Evolutionary conservation across 1,140 invertebrate species (phyloP).

Genomic region (Nautilus pompilius): DNA sequence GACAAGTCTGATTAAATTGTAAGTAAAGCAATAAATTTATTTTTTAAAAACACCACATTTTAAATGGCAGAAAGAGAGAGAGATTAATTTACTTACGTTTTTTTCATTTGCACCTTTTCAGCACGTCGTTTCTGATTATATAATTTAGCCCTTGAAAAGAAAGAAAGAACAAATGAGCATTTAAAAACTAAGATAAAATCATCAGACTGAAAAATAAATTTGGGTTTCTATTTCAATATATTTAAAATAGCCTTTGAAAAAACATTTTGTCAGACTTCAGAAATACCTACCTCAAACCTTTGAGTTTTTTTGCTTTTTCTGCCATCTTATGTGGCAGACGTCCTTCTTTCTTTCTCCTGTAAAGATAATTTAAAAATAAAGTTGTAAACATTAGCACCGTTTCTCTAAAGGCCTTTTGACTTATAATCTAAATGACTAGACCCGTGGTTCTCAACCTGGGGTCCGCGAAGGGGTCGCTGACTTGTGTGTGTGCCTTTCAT

Average conservation of each 20-base stretch:
- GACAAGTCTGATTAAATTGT: background rate
- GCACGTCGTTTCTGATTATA: slow-evolving; percentile 94
- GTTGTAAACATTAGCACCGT: too few species aligned
- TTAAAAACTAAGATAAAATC: background rate
- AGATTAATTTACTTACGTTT: slow-evolving; percentile 63
- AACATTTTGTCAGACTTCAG: background rate
- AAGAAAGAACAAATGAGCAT: slow-evolving; percentile 2
- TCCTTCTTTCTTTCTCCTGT: slow-evolving; percentile 87
- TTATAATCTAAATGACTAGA: too few species aligned
- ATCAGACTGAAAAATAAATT: background rate
- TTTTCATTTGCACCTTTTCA: slow-evolving; percentile 99
- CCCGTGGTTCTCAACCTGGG: too few species aligned
- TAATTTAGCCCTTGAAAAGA: slow-evolving; percentile 73
- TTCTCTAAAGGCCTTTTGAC: too few species aligned
- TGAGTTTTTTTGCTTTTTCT: slow-evolving; percentile 83
- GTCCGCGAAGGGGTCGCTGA: too few species aligned
- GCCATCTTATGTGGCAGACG: slow-evolving; percentile 86
- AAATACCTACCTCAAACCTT: slow-evolving; percentile 75
- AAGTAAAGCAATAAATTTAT: background rate
- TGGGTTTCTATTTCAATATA: background rate
- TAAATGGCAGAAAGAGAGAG: background rate
- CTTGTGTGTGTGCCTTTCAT: too few species aligned
- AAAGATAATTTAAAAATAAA: slow-evolving; percentile 12
- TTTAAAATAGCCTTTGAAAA: background rate
- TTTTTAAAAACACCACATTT: background rate